Percentiles rank a stretch among this genome's conserved stretches.
phyloP scores from a whole-genome alignment of 2,888 invertebrate species.

The Lissocephala sabroskyi region DNA sequence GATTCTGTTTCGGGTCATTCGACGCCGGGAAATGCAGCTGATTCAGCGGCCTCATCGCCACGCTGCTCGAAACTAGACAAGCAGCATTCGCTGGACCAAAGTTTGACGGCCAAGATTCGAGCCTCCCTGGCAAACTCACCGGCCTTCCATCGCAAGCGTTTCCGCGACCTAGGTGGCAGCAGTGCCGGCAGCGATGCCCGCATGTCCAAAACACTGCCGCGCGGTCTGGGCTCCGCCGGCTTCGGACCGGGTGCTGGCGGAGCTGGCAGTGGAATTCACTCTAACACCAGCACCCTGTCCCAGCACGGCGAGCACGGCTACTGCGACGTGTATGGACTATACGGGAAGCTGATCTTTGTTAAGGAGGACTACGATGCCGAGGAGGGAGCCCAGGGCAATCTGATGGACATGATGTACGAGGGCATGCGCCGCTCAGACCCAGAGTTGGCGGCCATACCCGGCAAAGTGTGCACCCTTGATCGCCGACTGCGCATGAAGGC shows the following conservation, averaged over 20 bases:
- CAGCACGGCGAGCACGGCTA: constrained; percentile 78
- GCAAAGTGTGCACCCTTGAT: constrained; percentile 86
- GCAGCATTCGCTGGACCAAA: constrained; percentile 77
- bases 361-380: constrained; percentile 82
- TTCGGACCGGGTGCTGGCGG: constrained; percentile 46
- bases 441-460: constrained; percentile 86
- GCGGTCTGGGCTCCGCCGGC: constrained; percentile 75
- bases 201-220: constrained; percentile 85
- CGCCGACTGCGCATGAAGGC: constrained; percentile 86
- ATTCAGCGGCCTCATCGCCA: constrained; percentile 52
- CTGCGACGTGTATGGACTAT: constrained; percentile 91
- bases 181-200: constrained; percentile 73
- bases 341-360: constrained; percentile 91
- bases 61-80: constrained; percentile 77
- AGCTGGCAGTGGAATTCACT: constrained; percentile 69
- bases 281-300: constrained; percentile 74
- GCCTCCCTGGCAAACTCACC: constrained; percentile 79
- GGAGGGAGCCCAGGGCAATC: constrained; percentile 79
- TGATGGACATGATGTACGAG: constrained; percentile 78
- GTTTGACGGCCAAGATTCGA: constrained; percentile 76
- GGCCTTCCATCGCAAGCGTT: constrained; percentile 76
- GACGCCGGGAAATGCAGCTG: constrained; percentile 31
- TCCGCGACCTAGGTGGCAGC: constrained; percentile 61
- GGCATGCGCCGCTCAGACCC: constrained; percentile 86
- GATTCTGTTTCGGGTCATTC: constrained; percentile 38